phyloP scores from a whole-genome alignment of 2,888 invertebrate species.

The Germaria angustata region DNA sequence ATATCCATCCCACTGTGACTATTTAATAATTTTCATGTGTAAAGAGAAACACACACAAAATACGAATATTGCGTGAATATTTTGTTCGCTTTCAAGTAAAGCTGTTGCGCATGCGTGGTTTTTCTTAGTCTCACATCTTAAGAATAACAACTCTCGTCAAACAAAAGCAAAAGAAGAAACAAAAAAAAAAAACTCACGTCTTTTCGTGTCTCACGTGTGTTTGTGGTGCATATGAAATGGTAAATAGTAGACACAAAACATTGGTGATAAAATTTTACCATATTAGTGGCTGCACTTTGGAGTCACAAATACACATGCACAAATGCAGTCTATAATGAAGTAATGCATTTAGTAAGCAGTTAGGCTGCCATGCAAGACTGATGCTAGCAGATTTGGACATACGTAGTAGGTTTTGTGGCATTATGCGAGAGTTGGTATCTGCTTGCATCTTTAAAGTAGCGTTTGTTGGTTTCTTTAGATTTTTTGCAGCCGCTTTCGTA shows the following conservation, averaged over 20 bases:
- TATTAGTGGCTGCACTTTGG: constrained; percentile 36
- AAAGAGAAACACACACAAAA: neutral
- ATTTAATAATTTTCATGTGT: constrained; percentile 22
- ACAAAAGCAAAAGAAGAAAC: neutral
- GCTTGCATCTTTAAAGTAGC: constrained; percentile 55
- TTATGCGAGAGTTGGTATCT: constrained; percentile 46
- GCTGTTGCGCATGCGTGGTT: constrained; percentile 64
- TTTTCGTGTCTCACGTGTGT: constrained; percentile 5
- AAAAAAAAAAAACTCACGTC: neutral
- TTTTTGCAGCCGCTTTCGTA: constrained; percentile 31
- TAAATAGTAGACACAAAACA: constrained; percentile 10
- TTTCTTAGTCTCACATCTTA: constrained; percentile 31
- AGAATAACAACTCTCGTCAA: constrained; percentile 31
- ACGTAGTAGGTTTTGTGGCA: constrained; percentile 1
- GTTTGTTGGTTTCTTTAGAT: constrained; percentile 30
- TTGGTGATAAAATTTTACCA: constrained; percentile 16
- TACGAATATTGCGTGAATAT: constrained; percentile 26
- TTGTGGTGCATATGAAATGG: constrained; percentile 8
- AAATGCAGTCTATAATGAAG: neutral
- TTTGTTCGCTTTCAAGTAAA: constrained; percentile 3
- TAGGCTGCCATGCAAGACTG: constrained; percentile 24
- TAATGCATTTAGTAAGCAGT: constrained; percentile 34
- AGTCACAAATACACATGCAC: neutral
- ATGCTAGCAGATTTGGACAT: neutral
- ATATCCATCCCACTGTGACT: constrained; percentile 28